phyloP scores from a whole-genome alignment of 1,140 invertebrate species.

The Megathymus violae region DNA sequence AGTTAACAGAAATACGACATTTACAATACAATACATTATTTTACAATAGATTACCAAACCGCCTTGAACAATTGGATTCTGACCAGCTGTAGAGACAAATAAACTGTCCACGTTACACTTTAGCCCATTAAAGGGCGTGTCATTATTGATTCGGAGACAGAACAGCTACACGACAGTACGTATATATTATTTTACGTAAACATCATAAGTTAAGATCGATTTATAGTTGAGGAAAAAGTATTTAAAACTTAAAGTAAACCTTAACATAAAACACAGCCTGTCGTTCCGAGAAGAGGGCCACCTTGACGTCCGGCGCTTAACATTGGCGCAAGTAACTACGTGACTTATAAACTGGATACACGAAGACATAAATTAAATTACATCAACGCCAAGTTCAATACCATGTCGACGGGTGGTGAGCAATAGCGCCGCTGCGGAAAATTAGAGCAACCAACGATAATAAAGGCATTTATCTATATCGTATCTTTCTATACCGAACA shows the following conservation, averaged over 20 bases:
- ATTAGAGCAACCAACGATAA: conserved; percentile 9
- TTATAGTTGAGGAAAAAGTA: conserved; percentile 6
- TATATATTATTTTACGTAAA: too few relatives aligned
- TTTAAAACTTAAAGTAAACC: conserved; percentile 1
- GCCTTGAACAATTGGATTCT: too few relatives aligned
- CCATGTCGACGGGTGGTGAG: conserved; percentile 15
- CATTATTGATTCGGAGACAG: too few relatives aligned
- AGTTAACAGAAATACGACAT: too few relatives aligned
- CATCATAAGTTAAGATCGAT: background rate
- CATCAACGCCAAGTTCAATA: background rate
- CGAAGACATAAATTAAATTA: conserved; percentile 4
- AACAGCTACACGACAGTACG: too few relatives aligned
- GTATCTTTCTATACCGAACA: background rate
- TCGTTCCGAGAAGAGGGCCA: conserved; percentile 17
- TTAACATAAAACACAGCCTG: conserved; percentile 9
- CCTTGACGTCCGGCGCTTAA: conserved; percentile 21
- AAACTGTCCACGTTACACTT: too few relatives aligned
- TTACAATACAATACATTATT: too few relatives aligned
- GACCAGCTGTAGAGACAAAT: too few relatives aligned
- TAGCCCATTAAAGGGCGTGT: too few relatives aligned
- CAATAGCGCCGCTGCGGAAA: conserved; percentile 16
- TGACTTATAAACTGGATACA: conserved; percentile 7
- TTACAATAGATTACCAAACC: too few relatives aligned
- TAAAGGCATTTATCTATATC: conserved; percentile 4
- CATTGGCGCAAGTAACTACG: conserved; percentile 19